Evolutionary conservation across 2,113 vertebrate species (phyloP), one percentile per base, ranked within the genome.

Genomic region (Nematolebias whitei): DNA sequence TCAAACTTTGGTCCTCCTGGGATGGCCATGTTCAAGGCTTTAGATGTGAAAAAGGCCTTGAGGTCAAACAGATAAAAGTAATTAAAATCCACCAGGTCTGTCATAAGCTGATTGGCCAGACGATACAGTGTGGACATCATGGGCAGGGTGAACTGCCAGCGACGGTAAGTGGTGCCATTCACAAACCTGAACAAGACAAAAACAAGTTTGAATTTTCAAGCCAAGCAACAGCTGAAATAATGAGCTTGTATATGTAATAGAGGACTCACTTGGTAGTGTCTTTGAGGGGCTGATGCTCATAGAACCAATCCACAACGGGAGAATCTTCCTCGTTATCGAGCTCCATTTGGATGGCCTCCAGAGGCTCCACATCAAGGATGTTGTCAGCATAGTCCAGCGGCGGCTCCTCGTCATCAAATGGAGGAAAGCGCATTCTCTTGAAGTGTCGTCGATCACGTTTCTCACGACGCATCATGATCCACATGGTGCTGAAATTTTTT

Each of bases 111-210:
- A 80, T 99, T 99, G 78, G 98, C 98, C 86, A 99, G 74, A 9
- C 98, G 96, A 79, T 99, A 99, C n/a, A 99, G 91, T 0, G 98
- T 99, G 50, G 98, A 99, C 98, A 99, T 99, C 97, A 99, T 99
- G 0, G 98, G 98, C 5, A 99, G 89, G 0, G 96, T 97, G 86
- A 99, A 99, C 88, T 98, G 98, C 98, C 97, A 99, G 16, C 96
- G 96, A 56, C 98, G 94, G 82, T 99, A 99, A 0, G 98, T 99
- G 39, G 96, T 96, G 26, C 98, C 98, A 0, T 99, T 99, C 15
- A 99, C 97, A 22, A 94, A 99, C 71, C 97, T 89, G 50, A 51
- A 47, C 10, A 35, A 6, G 0, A 11, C 0, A 74, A 1, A 63
- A 14, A 35, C 13, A 26, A 12, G 1, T 49, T 63, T 18, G 20